phyloP scores from a whole-genome alignment of 2,113 vertebrate species.

The Xiphorhynchus elegans region DNA sequence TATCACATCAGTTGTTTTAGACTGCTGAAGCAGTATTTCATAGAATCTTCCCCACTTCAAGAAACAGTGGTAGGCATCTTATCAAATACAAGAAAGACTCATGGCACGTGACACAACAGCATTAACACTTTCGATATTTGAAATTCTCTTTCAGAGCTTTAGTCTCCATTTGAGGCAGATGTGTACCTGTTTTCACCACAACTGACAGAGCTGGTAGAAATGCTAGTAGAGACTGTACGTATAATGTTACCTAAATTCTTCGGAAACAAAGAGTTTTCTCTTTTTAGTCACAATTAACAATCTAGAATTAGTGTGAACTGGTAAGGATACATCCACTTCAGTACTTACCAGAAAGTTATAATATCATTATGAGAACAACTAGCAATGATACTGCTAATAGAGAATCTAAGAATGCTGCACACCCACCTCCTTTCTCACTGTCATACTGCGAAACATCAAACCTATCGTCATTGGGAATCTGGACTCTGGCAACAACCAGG shows the following conservation, averaged over 20 bases:
- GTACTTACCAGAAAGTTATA: neutral
- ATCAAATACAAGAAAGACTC: neutral
- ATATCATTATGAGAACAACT: neutral
- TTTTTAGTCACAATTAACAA: neutral
- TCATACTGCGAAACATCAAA: conserved; percentile 90
- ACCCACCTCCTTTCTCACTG: conserved; percentile 91
- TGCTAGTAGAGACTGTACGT: neutral
- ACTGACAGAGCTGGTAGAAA: neutral
- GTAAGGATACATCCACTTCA: fast-evolving
- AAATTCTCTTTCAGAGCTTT: neutral
- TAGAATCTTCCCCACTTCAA: neutral
- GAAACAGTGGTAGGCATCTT: neutral
- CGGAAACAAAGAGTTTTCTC: neutral
- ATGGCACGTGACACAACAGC: neutral
- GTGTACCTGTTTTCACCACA: neutral
- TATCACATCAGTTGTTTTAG: neutral
- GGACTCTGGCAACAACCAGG: conserved; percentile 92
- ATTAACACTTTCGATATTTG: neutral
- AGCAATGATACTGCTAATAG: neutral
- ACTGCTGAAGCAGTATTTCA: neutral
- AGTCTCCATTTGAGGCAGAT: neutral
- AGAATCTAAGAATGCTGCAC: neutral
- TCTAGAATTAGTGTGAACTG: neutral
- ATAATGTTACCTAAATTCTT: neutral
- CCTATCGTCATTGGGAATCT: conserved; percentile 91